A percentile compares a stretch with the other conserved stretches of the same genome.
phyloP scores from a whole-genome alignment of 2,113 vertebrate genomes.

The Mus pahari region DNA sequence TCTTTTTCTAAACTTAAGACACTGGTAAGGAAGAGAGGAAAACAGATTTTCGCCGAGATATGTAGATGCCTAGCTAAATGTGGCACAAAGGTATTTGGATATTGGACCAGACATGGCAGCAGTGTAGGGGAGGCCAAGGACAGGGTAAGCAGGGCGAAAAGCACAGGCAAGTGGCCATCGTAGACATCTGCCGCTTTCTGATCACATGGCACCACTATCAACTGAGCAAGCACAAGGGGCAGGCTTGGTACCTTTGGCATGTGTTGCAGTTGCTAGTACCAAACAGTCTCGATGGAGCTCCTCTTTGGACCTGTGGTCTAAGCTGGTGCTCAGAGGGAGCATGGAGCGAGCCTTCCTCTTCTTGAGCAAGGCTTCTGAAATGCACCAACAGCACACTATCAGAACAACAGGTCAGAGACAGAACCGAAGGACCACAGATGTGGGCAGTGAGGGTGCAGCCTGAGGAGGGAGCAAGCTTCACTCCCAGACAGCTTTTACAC shows the following conservation, averaged over 20 bases:
- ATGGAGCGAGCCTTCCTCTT: slow-evolving; percentile 95
- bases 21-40: background rate
- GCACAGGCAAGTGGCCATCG: background rate
- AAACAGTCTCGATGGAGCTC: slow-evolving; percentile 95
- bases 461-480: background rate
- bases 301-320: slow-evolving; percentile 96
- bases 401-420: background rate
- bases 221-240: background rate
- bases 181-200: background rate
- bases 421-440: background rate
- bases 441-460: background rate
- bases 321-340: slow-evolving; percentile 93
- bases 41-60: background rate
- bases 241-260: slow-evolving; percentile 84
- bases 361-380: slow-evolving; percentile 87
- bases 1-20: background rate
- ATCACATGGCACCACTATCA: background rate
- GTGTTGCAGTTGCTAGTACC: slow-evolving; percentile 88
- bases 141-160: background rate
- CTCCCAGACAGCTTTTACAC: background rate
- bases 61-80: background rate
- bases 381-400: slow-evolving; percentile 56
- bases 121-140: background rate
- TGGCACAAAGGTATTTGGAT: background rate
- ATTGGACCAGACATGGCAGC: too few relatives aligned